Base-by-base conservation (phyloP, 2,888 invertebrate genomes). In the Parelbella ahira region DNA sequence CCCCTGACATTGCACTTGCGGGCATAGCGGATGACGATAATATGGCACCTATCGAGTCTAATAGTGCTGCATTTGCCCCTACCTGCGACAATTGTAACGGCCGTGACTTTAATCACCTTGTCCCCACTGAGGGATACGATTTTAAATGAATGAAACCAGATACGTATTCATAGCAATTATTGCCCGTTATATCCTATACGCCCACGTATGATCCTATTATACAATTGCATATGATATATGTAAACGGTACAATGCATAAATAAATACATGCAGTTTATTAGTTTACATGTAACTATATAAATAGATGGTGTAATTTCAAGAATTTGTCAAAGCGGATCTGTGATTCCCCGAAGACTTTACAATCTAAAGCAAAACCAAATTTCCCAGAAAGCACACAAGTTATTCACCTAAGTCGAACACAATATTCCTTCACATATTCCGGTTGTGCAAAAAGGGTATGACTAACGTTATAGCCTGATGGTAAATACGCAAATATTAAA, bases 61-160 rank as follows among this genome's bases (percentile, higher is more conserved):
- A 70, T 68, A 60, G 65, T 49, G 49, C 47, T 75, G 72, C 74
- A 79, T 66, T 69, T 76, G 77, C 65, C 74, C 77, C 77, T 54
- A 58, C 66, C 63, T 70, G 71, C 67, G 51, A 53, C 63, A 67
- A 74, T 72, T 73, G 68, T 60, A 54, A 47, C 65, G 82, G 55
- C 82, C 80, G 68, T 82, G 81, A 83, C 72, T 76, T 51, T 53
- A 66, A 68, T 78, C 76, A 76, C 82, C 80, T 83, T 78, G 76
- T 50, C 52, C 60, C 47, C 42, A 47, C 46, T 49, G 58, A 58
- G 63, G 60, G 53, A 49, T 60, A 50, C 34, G 42, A 42, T 44
- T 41, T 33, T 41, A 33, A 41, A 41, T 41, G 32, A 41, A 33
- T 27, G 39, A 33, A 33, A 41, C 33, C 20, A 20, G 33, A 42